Evolutionary conservation across 1,140 invertebrate species (phyloP).

Genomic region (Drosophila ficusphila): DNA sequence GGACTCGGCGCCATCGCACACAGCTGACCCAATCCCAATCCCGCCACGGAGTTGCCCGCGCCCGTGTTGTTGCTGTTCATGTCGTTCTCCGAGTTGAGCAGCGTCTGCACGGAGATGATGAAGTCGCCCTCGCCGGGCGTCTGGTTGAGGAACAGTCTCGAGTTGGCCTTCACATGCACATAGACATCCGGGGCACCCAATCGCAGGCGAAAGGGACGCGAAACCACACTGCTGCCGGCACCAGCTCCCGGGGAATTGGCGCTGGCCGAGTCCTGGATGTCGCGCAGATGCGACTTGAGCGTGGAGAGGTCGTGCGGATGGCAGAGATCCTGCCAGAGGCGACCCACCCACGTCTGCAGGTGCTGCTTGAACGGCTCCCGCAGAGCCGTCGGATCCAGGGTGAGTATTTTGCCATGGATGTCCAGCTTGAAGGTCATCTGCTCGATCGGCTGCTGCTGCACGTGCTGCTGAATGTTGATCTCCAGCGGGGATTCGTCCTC

Average conservation of each 20-base stretch:
- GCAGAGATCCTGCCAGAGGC: constrained; percentile 89
- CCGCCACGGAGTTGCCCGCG: constrained; percentile 8
- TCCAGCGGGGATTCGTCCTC: constrained; percentile 90
- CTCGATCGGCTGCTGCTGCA: constrained; percentile 87
- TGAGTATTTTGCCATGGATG: constrained; percentile 92
- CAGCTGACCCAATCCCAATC: constrained; percentile 44
- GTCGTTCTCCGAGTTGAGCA: constrained; percentile 87
- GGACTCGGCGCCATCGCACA: constrained; percentile 75
- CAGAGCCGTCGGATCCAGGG: constrained; percentile 90
- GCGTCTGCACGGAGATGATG: constrained; percentile 96
- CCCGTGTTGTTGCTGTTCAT: constrained; percentile 84
- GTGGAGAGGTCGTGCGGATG: constrained; percentile 90
- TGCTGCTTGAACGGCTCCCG: constrained; percentile 87
- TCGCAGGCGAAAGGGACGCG: constrained; percentile 91
- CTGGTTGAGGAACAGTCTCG: constrained; percentile 91
- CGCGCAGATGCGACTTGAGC: constrained; percentile 90
- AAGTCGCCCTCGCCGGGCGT: constrained; percentile 91
- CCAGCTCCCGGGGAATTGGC: constrained; percentile 79
- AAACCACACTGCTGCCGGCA: constrained; percentile 74
- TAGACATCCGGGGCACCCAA: constrained; percentile 89
- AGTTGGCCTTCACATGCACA: constrained; percentile 94
- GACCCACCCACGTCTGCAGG: constrained; percentile 87
- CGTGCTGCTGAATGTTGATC: constrained; percentile 86
- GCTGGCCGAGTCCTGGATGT: constrained; percentile 87
- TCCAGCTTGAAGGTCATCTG: constrained; percentile 97